Conservation (phyloP, 2,113 vertebrate species). For the Oostethus manadensis region DNA sequence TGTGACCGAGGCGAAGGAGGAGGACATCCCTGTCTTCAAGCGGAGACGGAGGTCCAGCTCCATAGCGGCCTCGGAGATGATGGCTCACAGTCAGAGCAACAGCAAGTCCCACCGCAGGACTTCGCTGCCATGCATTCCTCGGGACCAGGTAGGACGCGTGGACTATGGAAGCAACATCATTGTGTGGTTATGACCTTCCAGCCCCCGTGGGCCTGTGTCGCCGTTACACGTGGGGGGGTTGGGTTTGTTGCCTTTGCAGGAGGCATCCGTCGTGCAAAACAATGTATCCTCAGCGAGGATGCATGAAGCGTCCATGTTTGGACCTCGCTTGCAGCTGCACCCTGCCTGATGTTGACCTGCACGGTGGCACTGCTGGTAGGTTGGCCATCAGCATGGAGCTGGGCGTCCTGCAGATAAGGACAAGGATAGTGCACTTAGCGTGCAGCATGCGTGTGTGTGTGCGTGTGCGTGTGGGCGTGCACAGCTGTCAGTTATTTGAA, state of each 20-base stretch:
- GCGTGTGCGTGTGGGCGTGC: neutral
- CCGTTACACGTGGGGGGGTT: slow-evolving; percentile 25
- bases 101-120: slow-evolving; percentile 88
- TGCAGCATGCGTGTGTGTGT: slow-evolving; percentile 22
- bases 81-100: slow-evolving; percentile 77
- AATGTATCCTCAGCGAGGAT: slow-evolving; percentile 5
- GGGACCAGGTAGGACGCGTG: slow-evolving; percentile 85
- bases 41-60: slow-evolving; percentile 89
- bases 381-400: slow-evolving; percentile 19
- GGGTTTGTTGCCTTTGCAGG: slow-evolving; percentile 9
- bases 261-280: neutral
- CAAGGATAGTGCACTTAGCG: slow-evolving; percentile 40
- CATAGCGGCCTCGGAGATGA: slow-evolving; percentile 86
- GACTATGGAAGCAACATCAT: neutral
- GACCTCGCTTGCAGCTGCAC: neutral
- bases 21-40: slow-evolving; percentile 79
- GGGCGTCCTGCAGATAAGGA: slow-evolving; percentile 43
- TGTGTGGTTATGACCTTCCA: slow-evolving; percentile 20
- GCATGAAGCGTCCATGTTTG: neutral
- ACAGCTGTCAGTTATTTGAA: slow-evolving; percentile 46
- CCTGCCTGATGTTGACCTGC: slow-evolving; percentile 7
- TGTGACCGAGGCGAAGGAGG: slow-evolving; percentile 75
- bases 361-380: slow-evolving; percentile 15
- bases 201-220: neutral
- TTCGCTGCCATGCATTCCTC: slow-evolving; percentile 91